These are phyloP conservation scores for Atrichornis clamosus DNA, from an alignment of 2,113 vertebrate species.

Conservation along the genomic window DNA sequence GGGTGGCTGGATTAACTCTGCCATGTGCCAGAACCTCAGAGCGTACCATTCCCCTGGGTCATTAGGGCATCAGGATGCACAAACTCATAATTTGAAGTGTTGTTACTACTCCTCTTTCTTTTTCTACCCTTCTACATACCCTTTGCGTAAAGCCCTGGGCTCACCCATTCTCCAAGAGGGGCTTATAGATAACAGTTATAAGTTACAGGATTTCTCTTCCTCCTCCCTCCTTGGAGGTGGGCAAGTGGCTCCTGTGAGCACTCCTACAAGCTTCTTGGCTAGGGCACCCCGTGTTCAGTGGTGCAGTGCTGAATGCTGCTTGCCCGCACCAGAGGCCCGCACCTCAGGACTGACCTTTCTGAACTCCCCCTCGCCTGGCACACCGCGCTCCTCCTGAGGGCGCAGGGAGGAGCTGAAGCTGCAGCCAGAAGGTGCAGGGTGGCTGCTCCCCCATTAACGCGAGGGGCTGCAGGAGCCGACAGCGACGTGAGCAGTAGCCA, in stretches of 20 bases:
- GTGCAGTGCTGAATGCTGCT: too few species aligned
- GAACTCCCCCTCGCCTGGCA: neutral
- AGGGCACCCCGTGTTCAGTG: fast-evolving
- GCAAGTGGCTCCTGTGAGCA: neutral
- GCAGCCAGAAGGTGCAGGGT: neutral
- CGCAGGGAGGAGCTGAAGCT: neutral
- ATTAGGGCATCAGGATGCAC: neutral
- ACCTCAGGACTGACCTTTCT: neutral
- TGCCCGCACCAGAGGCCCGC: neutral
- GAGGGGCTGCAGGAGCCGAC: neutral
- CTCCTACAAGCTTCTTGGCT: neutral
- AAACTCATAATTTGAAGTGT: neutral
- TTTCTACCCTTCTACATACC: neutral
- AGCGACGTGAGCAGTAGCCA: neutral
- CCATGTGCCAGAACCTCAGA: neutral
- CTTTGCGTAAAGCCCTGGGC: neutral
- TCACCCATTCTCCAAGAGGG: neutral
- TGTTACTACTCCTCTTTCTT: neutral
- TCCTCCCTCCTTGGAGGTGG: neutral
- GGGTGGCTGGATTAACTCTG: neutral
- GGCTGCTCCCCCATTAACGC: neutral
- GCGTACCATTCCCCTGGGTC: neutral
- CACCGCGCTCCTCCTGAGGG: neutral
- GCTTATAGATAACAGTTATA: neutral
- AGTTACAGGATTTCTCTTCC: neutral